These are phyloP conservation scores for Camarhynchus parvulus DNA, from an alignment of 2,113 vertebrate genomes.

Conservation along the genomic window DNA sequence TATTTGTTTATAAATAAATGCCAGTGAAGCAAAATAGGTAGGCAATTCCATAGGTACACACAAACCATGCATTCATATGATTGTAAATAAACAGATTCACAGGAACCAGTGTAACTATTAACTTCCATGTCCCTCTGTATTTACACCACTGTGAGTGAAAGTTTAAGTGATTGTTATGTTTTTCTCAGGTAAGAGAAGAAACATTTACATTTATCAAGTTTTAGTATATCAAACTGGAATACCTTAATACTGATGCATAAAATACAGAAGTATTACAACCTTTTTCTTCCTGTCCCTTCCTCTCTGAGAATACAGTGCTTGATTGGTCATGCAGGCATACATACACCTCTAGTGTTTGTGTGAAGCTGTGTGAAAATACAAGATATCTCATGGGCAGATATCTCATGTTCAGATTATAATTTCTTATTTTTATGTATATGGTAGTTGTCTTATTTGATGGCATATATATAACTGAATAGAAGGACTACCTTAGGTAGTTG, in stretches of 20 bases:
- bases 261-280: neutral
- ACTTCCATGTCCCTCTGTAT: neutral
- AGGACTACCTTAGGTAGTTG: neutral
- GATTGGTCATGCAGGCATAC: neutral
- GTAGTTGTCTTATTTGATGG: neutral
- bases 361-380: neutral
- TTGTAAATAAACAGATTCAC: neutral
- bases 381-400: neutral
- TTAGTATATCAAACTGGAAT: neutral
- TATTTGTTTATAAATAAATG: neutral
- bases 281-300: neutral
- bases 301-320: neutral
- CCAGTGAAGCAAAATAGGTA: neutral
- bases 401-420: neutral
- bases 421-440: neutral
- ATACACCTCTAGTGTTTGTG: neutral
- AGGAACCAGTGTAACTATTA: neutral
- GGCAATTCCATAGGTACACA: neutral
- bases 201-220: neutral
- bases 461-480: neutral
- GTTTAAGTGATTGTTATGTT: neutral
- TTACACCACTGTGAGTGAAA: neutral
- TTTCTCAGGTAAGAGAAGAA: neutral
- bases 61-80: neutral
- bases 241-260: neutral